Base-by-base conservation (phyloP, 2,888 invertebrate genomes). In the Cheilosia soror region DNA sequence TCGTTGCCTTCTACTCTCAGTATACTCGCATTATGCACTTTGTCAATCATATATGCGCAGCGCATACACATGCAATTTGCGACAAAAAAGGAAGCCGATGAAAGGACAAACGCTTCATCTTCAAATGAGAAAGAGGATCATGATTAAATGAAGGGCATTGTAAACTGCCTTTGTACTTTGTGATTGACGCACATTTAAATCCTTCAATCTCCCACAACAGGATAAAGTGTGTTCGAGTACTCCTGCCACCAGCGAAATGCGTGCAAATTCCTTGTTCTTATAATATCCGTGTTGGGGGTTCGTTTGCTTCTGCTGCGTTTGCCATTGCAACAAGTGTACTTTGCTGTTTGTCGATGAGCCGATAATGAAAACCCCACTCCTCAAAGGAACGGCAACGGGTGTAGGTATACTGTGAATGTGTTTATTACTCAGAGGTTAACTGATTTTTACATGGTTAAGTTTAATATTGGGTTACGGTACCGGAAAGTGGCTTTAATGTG, bases 131-230 rank as follows among this genome's bases (percentile, higher is more conserved):
- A 85, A 85, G 85, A 85, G 80, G 72, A 77, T 76, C 78, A 80
- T 77, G 85, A 85, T 85, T 85, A 85, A 85, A 85, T 85, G 76
- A 85, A 85, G 85, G 85, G 85, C 81, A 85, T 72, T 81, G 85
- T 85, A 85, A 85, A 81, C 81, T 81, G 85, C 76, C 85, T 85
- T 85, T 85, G 85, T 85, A 85, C 85, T 85, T 85, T 85, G 66
- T 68, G 66, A 71, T 77, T 81, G 81, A 85, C 85, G 85, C 85
- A 85, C 85, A 85, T 85, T 81, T 85, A 85, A 81, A 37, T 77
- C 68, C 81, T 77, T 80, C 51, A 76, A 68, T 68, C 81, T 63
- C 71, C 85, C 85, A 63, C 81, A 76, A 81, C 81, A 57, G 62
- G 62, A 68, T 79, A 72, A 77, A 85, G 77, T 85, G 81, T 85